Evolutionary conservation across 2,113 vertebrate genomes (phyloP).

Genomic region (Poeciliopsis turrubarensis): DNA sequence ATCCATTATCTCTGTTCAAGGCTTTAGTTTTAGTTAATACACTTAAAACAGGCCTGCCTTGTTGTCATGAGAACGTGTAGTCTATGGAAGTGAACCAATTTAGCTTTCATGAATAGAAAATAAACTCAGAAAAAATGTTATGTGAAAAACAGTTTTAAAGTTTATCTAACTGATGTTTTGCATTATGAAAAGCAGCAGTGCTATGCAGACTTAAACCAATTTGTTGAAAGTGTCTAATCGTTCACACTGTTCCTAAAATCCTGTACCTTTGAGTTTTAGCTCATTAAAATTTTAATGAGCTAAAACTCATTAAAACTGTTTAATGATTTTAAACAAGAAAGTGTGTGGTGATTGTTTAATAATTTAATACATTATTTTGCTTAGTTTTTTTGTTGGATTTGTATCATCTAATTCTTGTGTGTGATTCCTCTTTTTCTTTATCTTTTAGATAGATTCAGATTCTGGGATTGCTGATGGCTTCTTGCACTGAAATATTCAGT

Average conservation of each 20-base stretch:
- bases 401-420: neutral
- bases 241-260: neutral
- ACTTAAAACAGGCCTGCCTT: neutral
- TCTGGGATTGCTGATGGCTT: neutral
- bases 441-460: neutral
- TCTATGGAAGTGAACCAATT: neutral
- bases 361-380: neutral
- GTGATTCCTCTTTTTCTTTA: neutral
- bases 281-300: neutral
- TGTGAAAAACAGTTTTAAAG: neutral
- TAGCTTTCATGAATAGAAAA: neutral
- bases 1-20: neutral
- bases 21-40: neutral
- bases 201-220: neutral
- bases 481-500: neutral
- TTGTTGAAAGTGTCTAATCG: neutral
- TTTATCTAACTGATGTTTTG: neutral
- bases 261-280: too few species aligned
- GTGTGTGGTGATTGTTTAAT: neutral
- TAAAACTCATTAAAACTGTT: neutral
- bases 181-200: neutral
- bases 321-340: neutral
- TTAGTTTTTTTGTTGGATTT: neutral
- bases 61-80: neutral
- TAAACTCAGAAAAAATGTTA: neutral